Base-by-base conservation (phyloP, 2,797 vertebrate species). In the Alectoris magna region DNA sequence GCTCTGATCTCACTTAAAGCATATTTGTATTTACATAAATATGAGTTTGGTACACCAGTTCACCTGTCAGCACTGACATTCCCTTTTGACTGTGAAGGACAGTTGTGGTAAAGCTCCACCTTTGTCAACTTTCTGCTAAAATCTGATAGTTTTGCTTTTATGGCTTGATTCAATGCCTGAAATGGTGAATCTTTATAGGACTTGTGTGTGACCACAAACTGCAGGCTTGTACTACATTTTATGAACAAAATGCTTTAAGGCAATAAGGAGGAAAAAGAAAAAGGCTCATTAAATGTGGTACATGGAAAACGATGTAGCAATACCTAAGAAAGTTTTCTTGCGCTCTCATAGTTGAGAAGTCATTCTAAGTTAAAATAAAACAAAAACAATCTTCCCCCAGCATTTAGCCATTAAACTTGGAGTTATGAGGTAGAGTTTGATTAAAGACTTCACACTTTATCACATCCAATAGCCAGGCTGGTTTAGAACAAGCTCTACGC, bases 381-480 rank as follows among this genome's bases (percentile, higher is more conserved):
- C 38, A 63, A 68, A 83, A 48, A 1, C 0, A 75, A 55, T 3
- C 9, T 67, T 7, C 7, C 10, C 23, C 31, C 18, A 60, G 14
- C 13, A 49, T 64, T 55, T 36, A 58, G 34, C 14, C 60, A 60
- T 27, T 62, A 70, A 90, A 73, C 24, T 72, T 70, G 41, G 63
- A 82, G 46, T 81, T 76, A 71, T 8, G 79, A 76, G 39, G 60
- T 39, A 27, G 16, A 92, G 29, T n/a, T 87, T 78, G 49, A 80
- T 44, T 41, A 69, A 87, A 85, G 63, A 27, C 66, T 88, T 88
- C 88, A 26, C n/a, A 81, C 22, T 88, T 95, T 59, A 81, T 72
- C 76, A 43, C 3, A 1, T 60, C 14, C 2, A 11, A 17, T 64
- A 70, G 85, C 58, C 55, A 87, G 81, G 51, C 27, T 53, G 12